phyloP scores from a whole-genome alignment of 1,140 invertebrate genomes.

The Globodera ellingtonae region DNA sequence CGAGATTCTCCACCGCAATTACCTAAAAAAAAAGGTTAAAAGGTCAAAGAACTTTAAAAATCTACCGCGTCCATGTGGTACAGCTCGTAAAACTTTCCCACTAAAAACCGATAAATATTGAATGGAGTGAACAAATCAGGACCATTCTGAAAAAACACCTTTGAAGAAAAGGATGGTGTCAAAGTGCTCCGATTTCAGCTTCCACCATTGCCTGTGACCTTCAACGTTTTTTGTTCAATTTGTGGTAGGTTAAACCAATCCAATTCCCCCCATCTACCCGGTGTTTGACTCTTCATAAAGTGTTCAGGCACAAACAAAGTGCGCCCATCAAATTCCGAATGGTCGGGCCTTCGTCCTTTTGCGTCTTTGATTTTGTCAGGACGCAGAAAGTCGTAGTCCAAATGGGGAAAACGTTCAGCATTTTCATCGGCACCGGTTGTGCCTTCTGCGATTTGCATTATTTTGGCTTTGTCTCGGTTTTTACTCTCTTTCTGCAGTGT shows the following conservation, averaged over 20 bases:
- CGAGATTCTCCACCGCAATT: conserved; percentile 83
- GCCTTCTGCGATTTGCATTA: conserved; percentile 7
- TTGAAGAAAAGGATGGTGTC: conserved; percentile 96
- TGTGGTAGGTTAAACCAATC: background rate
- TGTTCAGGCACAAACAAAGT: conserved; percentile 80
- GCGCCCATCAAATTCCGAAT: conserved; percentile 76
- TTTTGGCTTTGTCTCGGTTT: conserved; percentile 13
- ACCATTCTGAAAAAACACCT: conserved; percentile 22
- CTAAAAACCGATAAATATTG: conserved; percentile 40
- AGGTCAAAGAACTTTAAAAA: background rate
- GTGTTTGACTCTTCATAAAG: conserved; percentile 66
- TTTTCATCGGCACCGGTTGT: conserved; percentile 8
- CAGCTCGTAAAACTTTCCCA: conserved; percentile 68
- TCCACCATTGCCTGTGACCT: conserved; percentile 96
- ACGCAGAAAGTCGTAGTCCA: conserved; percentile 52
- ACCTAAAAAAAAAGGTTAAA: conserved; percentile 67
- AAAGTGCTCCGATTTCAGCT: conserved; percentile 83
- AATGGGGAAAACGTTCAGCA: conserved; percentile 44
- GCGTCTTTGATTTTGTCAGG: conserved; percentile 59
- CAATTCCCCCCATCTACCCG: conserved; percentile 31
- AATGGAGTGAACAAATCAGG: too few relatives aligned
- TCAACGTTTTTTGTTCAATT: conserved; percentile 61
- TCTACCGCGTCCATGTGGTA: conserved; percentile 92
- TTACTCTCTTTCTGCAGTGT: background rate
- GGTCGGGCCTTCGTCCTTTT: conserved; percentile 30